Base-by-base conservation (phyloP, 1,140 invertebrate genomes). In the Cyclargus thomasi region DNA sequence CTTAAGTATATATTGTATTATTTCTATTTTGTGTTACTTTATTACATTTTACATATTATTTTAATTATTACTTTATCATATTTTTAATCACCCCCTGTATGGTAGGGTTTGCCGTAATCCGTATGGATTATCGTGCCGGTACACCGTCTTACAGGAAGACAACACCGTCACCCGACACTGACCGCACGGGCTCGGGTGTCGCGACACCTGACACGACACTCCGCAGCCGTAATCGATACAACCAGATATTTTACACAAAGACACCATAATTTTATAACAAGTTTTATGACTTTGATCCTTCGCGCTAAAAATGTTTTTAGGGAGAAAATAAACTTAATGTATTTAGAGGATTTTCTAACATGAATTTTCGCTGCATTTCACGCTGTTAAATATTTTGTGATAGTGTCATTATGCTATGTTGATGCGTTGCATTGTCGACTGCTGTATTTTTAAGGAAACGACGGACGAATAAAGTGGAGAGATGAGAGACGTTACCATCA, bases 101-200 rank as follows among this genome's bases (percentile, higher is more conserved):
- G 5, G 29, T 29, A 29, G 29, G 29, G 29, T 29, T 7, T 29
- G 29, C 29, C 29, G 29, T 47, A 47, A 47, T 47, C 39, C 39
- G 29, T 3, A 29, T 29, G 29, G 29, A 29, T 29, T 29, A 29
- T 29, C 29, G 29, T 29, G 29, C 11, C 5, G 39, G 14, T 47
- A 47, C 14, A 36, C 39, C 39, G 39, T 47, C 39, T 47, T 47
- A 47, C 39, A 47, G 39, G 39, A 47, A 47, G 39, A 47, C 11
- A 14, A 14, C 39, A 47, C 39, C 39, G 83, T 78, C 70, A 83
- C 68, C 39, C 63, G 70, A 87, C 74, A 84, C 72, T 65, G 63
- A 70, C 81, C 77, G 62, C 74, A 70, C 53, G 59, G 68, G 77
- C 70, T 82, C 77, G 55, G n/a, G 62, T 87, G 78, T 62, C 82